phyloP scores from a whole-genome alignment of 2,113 vertebrate genomes.

The Conger conger region DNA sequence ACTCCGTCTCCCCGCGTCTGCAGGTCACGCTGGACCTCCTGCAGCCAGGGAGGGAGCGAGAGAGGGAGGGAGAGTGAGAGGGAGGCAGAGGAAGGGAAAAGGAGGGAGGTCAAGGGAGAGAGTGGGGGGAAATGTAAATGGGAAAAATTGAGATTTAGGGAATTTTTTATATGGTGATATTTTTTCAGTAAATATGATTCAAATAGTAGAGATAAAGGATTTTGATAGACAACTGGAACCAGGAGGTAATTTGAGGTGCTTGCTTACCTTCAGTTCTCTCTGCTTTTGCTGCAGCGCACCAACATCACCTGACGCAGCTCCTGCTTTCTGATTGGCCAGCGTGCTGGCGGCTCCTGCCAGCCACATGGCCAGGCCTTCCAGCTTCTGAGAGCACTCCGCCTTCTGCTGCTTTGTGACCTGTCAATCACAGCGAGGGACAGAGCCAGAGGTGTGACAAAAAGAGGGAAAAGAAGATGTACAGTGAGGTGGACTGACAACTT shows the following conservation, averaged over 20 bases:
- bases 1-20: conserved; percentile 73
- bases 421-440: not conserved
- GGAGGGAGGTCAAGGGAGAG: not conserved
- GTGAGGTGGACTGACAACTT: not conserved
- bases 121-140: not conserved
- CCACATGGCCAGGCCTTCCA: conserved; percentile 83
- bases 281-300: conserved; percentile 77
- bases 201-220: not conserved
- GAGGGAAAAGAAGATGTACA: conserved; percentile 14
- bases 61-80: not conserved
- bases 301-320: conserved; percentile 68
- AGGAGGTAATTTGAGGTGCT: too few species aligned
- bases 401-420: conserved; percentile 91
- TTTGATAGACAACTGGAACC: not conserved
- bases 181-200: not conserved
- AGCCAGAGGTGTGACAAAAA: not conserved
- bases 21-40: conserved; percentile 86
- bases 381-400: conserved; percentile 77
- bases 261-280: conserved; percentile 78
- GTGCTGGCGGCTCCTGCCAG: conserved; percentile 73
- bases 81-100: not conserved
- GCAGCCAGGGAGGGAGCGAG: not conserved
- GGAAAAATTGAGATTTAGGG: not conserved
- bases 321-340: conserved; percentile 67
- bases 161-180: not conserved